phyloP scores from a whole-genome alignment of 2,113 vertebrate genomes.

The Hepsetus odoe region DNA sequence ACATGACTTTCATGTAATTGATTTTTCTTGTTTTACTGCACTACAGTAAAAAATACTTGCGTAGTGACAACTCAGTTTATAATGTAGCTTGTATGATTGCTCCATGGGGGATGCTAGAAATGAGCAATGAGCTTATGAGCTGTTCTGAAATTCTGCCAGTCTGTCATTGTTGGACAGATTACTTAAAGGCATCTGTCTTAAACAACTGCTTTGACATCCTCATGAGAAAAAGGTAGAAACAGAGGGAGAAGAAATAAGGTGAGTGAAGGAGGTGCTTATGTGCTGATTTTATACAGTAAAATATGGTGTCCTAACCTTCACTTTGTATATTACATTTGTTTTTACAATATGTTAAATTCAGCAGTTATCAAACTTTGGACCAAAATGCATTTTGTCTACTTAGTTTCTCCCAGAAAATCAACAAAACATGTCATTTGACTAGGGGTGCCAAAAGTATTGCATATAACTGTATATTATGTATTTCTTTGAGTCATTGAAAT shows the following conservation, averaged over 20 bases:
- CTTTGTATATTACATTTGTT: too few relatives aligned
- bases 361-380: too few relatives aligned
- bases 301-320: too few relatives aligned
- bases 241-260: conserved; percentile 23
- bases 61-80: neutral
- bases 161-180: neutral
- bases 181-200: neutral
- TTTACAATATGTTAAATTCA: too few relatives aligned
- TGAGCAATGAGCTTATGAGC: conserved; percentile 22
- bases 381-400: too few relatives aligned
- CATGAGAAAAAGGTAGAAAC: neutral
- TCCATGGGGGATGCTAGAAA: conserved; percentile 15
- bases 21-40: neutral
- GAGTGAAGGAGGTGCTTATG: neutral
- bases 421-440: too few relatives aligned
- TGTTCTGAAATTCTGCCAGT: conserved; percentile 19
- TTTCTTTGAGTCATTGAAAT: too few relatives aligned
- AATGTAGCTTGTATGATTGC: conserved; percentile 45
- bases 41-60: neutral
- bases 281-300: too few relatives aligned
- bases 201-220: neutral
- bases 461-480: too few relatives aligned
- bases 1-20: too few relatives aligned
- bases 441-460: too few relatives aligned
- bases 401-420: too few relatives aligned